Base-by-base conservation (phyloP, 2,797 vertebrate species). In the Lepus townsendii region DNA sequence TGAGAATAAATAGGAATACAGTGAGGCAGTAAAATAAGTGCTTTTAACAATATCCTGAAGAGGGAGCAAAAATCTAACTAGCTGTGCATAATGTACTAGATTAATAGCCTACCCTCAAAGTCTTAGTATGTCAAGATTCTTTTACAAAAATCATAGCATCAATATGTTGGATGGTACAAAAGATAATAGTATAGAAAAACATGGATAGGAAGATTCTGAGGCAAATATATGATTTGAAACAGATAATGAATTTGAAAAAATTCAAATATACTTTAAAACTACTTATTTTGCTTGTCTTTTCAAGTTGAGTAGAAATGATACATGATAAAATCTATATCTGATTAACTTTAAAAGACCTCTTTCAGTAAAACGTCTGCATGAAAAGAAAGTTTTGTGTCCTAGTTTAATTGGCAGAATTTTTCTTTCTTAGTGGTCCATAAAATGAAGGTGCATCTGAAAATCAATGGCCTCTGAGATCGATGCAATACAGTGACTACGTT, bases 361-460 rank as follows among this genome's bases (percentile, higher is more conserved):
- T 79, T 89, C n/a, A 87, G 47, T 65, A 80, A 79, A 86, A 92
- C 71, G 24, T 62, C 26, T 80, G 79, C 60, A 54, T 42, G 72
- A 72, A 88, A 76, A 92, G 71, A 68, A 92, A 22, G 8, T 88
- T 92, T 73, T 87, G 10, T 83, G n/a, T 88, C 68, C 65, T 35
- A 66, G 27, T 89, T 94, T 83, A 90, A 83, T 80, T 92, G 73
- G 27, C 17, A 84, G 20, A 80, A 62, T 92, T 76, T 90, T 95
- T 79, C 65, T 92, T 96, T 95, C 82, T 87, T 92, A 72, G 35
- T 79, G 84, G 52, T 71, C 16, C 19, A 62, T 90, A 92, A 92
- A 88, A 72, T 88, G 68, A 84, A 71, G 47, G 47, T 65, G 11
- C 20, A 63, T 76, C 76, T 86, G 93, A 87, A 83, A 96, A 96